These are phyloP conservation scores for Drosophila persimilis DNA, from an alignment of 1,140 invertebrate species.

Conservation along the genomic window DNA sequence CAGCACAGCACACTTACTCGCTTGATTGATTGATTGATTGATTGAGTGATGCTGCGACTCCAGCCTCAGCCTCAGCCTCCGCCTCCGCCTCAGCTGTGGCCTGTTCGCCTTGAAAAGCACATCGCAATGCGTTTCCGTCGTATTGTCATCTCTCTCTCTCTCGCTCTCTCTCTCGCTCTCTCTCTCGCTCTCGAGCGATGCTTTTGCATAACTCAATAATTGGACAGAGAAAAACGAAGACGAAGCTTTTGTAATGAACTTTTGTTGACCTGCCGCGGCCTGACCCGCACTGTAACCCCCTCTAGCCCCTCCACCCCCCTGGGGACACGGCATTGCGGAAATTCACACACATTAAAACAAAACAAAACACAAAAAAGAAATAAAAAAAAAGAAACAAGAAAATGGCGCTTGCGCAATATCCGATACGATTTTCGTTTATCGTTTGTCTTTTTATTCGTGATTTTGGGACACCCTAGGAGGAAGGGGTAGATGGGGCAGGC, in stretches of 20 bases:
- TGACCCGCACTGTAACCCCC: neutral
- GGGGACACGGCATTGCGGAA: slow-evolving; percentile 50
- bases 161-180: slow-evolving; percentile 5
- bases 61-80: slow-evolving; percentile 14
- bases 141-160: slow-evolving; percentile 2
- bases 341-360: slow-evolving; percentile 49
- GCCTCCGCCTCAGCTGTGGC: slow-evolving; percentile 26
- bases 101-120: slow-evolving; percentile 66
- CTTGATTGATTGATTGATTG: slow-evolving; percentile 53
- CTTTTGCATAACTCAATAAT: slow-evolving; percentile 59
- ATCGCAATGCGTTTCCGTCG: slow-evolving; percentile 59
- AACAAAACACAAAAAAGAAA: neutral
- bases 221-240: neutral
- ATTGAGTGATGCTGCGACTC: slow-evolving; percentile 27
- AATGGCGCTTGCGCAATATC: slow-evolving; percentile 63
- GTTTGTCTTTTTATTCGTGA: neutral
- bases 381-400: slow-evolving; percentile 22
- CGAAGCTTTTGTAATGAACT: slow-evolving; percentile 57
- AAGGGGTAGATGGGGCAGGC: too few relatives aligned
- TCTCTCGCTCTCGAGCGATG: slow-evolving; percentile 2
- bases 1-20: slow-evolving; percentile 27
- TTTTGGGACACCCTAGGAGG: too few relatives aligned
- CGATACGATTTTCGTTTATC: slow-evolving; percentile 49
- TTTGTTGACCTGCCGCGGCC: slow-evolving; percentile 40
- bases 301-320: neutral